Conservation (phyloP, 2,888 invertebrate genomes). For the Andrena flavipes region DNA sequence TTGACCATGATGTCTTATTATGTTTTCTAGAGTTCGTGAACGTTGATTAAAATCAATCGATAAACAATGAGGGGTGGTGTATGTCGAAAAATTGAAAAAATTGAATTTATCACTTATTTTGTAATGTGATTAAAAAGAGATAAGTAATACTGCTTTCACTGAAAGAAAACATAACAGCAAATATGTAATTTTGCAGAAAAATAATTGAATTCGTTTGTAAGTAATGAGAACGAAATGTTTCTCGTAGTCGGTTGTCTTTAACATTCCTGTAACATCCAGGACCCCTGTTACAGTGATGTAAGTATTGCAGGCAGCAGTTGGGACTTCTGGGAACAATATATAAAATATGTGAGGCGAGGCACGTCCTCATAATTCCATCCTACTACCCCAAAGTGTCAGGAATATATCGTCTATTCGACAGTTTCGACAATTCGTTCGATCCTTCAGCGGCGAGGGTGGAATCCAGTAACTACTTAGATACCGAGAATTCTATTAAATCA, state of each 20-base stretch:
- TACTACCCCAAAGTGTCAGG: slow-evolving; percentile 45
- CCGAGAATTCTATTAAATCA: background rate
- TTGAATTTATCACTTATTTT: too few relatives aligned
- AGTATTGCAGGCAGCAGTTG: slow-evolving; percentile 34
- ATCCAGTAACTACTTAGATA: background rate
- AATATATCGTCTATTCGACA: slow-evolving; percentile 56
- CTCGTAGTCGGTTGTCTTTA: background rate
- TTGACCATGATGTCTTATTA: too few relatives aligned
- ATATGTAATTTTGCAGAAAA: too few relatives aligned
- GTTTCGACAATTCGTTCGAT: slow-evolving; percentile 43
- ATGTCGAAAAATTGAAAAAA: too few relatives aligned
- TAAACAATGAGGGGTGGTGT: too few relatives aligned
- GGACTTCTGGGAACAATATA: slow-evolving; percentile 42
- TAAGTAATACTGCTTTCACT: too few relatives aligned
- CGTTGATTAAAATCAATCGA: too few relatives aligned
- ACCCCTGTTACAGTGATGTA: background rate
- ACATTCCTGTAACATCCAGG: background rate
- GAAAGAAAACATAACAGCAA: too few relatives aligned
- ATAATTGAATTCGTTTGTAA: too few relatives aligned
- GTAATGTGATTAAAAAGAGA: too few relatives aligned
- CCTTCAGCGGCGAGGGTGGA: slow-evolving; percentile 23
- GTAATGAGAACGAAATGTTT: too few relatives aligned
- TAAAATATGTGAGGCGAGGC: slow-evolving; percentile 51
- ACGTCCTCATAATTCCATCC: slow-evolving; percentile 57
- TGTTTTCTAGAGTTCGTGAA: too few relatives aligned